Evolutionary conservation across 1,140 invertebrate species (phyloP).

Genomic region (Gryllus bimaculatus): DNA sequence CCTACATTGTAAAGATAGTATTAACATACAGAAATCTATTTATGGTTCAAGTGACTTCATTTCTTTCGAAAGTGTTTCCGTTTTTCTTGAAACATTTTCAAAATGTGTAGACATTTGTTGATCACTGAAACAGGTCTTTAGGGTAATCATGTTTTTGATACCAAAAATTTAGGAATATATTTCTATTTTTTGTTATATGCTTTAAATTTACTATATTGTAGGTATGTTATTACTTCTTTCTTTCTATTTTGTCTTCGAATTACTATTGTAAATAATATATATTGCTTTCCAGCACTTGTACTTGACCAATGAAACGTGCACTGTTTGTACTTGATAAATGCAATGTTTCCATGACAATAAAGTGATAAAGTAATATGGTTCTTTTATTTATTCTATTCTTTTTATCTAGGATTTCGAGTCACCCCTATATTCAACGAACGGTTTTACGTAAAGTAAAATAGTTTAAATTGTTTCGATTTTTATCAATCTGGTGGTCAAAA

Average conservation of each 20-base stretch:
- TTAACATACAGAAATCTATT: background rate
- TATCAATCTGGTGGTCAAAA: no score
- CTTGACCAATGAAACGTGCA: slow-evolving; percentile 3
- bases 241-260: background rate
- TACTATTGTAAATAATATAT: slow-evolving; percentile 2
- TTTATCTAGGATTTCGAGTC: no score
- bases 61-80: no score
- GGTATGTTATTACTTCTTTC: background rate
- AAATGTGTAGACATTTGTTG: no score
- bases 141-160: background rate
- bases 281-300: background rate
- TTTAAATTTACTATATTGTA: background rate
- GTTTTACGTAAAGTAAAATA: no score
- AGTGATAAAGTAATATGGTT: background rate
- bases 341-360: slow-evolving; percentile 5
- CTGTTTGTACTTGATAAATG: slow-evolving; percentile 1
- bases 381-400: no score
- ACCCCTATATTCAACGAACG: no score
- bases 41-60: no score
- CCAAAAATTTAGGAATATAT: background rate
- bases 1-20: background rate
- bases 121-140: background rate
- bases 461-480: no score
- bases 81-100: no score
- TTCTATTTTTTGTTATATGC: background rate